These are phyloP conservation scores for Erebia ligea DNA, from an alignment of 2,888 invertebrate genomes.

Conservation along the genomic window DNA sequence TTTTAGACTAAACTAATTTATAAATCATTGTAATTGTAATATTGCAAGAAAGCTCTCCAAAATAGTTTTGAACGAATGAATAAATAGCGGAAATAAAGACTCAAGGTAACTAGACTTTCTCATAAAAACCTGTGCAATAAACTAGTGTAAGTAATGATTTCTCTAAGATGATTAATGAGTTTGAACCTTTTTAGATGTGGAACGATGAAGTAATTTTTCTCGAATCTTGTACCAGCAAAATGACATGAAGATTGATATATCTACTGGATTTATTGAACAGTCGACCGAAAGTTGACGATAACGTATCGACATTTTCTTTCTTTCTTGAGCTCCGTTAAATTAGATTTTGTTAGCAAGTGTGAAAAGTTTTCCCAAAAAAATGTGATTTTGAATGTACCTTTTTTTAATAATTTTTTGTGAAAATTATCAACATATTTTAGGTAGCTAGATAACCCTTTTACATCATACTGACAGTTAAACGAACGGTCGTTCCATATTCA, in stretches of 20 bases:
- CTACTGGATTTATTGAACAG: conserved; percentile 37
- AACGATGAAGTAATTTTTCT: conserved; percentile 76
- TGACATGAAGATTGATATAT: conserved; percentile 71
- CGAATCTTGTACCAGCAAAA: conserved; percentile 70
- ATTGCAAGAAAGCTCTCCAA: neutral
- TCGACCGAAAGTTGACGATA: conserved; percentile 28
- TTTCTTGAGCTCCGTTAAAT: neutral
- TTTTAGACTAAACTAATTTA: neutral
- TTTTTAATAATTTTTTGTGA: neutral
- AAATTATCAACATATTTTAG: neutral
- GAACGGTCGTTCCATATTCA: conserved; percentile 49
- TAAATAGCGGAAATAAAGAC: too few relatives aligned
- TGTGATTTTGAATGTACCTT: too few relatives aligned
- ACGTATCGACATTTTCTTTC: conserved; percentile 17
- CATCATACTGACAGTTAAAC: neutral
- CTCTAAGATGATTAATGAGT: conserved; percentile 69
- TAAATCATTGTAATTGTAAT: neutral
- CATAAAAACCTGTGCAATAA: neutral
- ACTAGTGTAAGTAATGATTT: conserved; percentile 32
- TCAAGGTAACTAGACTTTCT: neutral
- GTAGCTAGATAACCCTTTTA: neutral
- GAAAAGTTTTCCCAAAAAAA: neutral
- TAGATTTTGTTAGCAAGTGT: neutral
- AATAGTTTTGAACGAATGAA: too few relatives aligned
- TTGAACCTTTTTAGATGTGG: conserved; percentile 67